Percentiles rank a stretch among this genome's conserved stretches.
Evolutionary conservation across 2,888 invertebrate species (phyloP).

Genomic region (Chironomus riparius): DNA sequence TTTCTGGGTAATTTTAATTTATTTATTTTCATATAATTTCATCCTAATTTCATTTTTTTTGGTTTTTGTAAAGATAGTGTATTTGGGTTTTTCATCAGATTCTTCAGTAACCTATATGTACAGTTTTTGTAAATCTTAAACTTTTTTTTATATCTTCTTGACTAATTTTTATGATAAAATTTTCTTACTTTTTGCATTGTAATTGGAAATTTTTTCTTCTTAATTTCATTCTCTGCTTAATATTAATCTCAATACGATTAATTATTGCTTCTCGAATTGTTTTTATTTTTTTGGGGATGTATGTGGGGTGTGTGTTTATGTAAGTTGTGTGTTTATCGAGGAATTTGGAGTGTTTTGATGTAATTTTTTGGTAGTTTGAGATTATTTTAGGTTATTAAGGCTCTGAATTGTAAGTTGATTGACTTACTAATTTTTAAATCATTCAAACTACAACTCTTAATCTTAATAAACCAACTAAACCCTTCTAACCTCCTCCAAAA

Average conservation of each 20-base stretch:
- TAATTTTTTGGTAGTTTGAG: neutral
- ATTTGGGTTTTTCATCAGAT: conserved; percentile 26
- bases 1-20: too few species aligned
- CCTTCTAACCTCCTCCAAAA: too few species aligned
- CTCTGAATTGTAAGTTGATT: too few species aligned
- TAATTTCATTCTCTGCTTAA: neutral
- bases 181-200: neutral
- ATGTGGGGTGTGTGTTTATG: neutral
- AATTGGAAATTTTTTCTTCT: conserved; percentile 17
- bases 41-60: neutral
- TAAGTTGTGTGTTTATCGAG: neutral
- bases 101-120: conserved; percentile 20
- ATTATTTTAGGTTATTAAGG: too few species aligned
- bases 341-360: neutral
- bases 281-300: neutral
- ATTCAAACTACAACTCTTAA: too few species aligned
- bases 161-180: conserved; percentile 13
- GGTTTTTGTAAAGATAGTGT: conserved; percentile 17
- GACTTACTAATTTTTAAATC: too few species aligned
- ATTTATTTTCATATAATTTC: neutral
- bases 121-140: neutral
- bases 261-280: conserved; percentile 25
- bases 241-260: conserved; percentile 11
- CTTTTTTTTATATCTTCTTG: neutral
- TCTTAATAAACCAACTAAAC: too few species aligned